These are phyloP conservation scores for Mustela nigripes DNA, from an alignment of 2,113 vertebrate species.

Conservation along the genomic window DNA sequence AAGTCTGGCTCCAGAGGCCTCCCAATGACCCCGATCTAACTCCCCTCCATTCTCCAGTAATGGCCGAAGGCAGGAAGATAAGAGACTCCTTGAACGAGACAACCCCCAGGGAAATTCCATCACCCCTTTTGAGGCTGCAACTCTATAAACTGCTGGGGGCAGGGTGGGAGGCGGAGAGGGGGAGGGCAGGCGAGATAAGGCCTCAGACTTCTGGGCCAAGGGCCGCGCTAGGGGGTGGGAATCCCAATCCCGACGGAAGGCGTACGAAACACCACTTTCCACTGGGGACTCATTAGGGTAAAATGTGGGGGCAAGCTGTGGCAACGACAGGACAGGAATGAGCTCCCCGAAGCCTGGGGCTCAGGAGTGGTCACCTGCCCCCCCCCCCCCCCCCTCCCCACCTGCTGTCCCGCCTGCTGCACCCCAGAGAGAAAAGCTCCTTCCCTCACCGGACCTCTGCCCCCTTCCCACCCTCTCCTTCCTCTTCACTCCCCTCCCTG, in stretches of 20 bases:
- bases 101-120: slow-evolving; percentile 44
- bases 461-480: background rate
- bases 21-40: slow-evolving; percentile 67
- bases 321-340: background rate
- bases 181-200: background rate
- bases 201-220: background rate
- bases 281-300: background rate
- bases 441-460: background rate
- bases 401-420: background rate
- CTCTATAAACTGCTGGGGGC: background rate
- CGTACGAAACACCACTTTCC: background rate
- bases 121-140: background rate
- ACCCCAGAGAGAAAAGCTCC: fast-evolving
- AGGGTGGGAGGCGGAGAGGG: background rate
- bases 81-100: slow-evolving; percentile 58
- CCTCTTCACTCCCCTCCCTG: background rate
- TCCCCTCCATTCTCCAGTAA: background rate
- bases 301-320: background rate
- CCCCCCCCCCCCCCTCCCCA: background rate
- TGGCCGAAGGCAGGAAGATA: slow-evolving; percentile 66
- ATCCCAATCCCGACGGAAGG: background rate
- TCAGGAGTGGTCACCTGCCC: background rate
- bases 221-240: background rate
- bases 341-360: background rate
- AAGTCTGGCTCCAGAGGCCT: slow-evolving; percentile 65